phyloP scores from a whole-genome alignment of 2,888 invertebrate species.

The Ochropacha duplaris region DNA sequence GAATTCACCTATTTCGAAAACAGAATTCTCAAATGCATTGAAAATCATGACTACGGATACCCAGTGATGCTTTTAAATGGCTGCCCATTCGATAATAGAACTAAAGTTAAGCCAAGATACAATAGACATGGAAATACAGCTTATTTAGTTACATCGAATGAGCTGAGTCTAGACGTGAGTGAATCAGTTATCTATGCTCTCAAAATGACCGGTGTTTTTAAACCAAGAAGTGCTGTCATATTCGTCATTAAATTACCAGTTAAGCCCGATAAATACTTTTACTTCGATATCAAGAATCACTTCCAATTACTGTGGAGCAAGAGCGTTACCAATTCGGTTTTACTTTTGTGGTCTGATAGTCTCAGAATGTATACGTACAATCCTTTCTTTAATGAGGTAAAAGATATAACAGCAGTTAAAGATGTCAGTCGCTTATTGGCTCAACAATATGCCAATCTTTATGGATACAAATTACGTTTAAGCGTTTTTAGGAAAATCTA shows the following conservation, averaged over 20 bases:
- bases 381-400: slow-evolving; percentile 68
- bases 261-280: slow-evolving; percentile 57
- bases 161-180: slow-evolving; percentile 55
- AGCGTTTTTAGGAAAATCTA: slow-evolving; percentile 67
- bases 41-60: slow-evolving; percentile 63
- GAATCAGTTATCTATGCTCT: slow-evolving; percentile 59
- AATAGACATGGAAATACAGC: slow-evolving; percentile 71
- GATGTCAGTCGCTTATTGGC: slow-evolving; percentile 51
- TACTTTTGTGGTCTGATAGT: slow-evolving; percentile 55
- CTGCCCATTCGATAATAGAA: slow-evolving; percentile 56
- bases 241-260: slow-evolving; percentile 64
- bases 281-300: slow-evolving; percentile 63
- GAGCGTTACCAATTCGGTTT: slow-evolving; percentile 77
- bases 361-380: slow-evolving; percentile 79
- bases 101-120: slow-evolving; percentile 57
- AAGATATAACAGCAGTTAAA: slow-evolving; percentile 62
- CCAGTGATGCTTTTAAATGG: slow-evolving; percentile 70
- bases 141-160: slow-evolving; percentile 65
- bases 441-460: slow-evolving; percentile 59
- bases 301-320: slow-evolving; percentile 78
- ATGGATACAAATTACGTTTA: slow-evolving; percentile 55
- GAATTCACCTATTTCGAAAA: slow-evolving; percentile 77
- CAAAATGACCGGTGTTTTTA: slow-evolving; percentile 66
- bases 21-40: slow-evolving; percentile 68
- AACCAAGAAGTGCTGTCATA: slow-evolving; percentile 67